Conservation (phyloP, 2,888 invertebrate species). For the Andrena flavipes region DNA sequence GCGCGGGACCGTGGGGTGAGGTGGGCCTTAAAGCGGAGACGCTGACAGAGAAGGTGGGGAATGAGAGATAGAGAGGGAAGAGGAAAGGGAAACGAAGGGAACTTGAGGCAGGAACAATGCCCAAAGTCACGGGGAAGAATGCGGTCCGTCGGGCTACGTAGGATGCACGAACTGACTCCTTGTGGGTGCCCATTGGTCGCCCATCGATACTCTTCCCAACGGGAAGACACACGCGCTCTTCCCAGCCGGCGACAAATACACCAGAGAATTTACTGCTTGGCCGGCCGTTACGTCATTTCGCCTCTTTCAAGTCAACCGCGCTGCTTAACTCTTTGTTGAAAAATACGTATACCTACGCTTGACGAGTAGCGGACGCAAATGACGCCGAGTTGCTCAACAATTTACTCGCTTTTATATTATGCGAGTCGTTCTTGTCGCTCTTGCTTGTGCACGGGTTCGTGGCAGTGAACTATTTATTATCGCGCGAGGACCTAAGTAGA, state of each 20-base stretch:
- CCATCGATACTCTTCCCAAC: constrained; percentile 63
- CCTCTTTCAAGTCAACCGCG: constrained; percentile 56
- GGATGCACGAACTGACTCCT: constrained; percentile 65
- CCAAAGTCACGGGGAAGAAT: constrained; percentile 83
- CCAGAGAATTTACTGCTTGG: constrained; percentile 79
- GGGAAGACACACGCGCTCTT: constrained; percentile 61
- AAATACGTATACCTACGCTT: constrained; percentile 3
- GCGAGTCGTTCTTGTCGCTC: too few relatives aligned
- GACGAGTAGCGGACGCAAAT: constrained; percentile 25
- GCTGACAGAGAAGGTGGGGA: constrained; percentile 58
- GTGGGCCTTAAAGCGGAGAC: constrained; percentile 59
- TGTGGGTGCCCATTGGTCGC: constrained; percentile 59
- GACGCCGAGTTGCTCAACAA: constrained; percentile 16
- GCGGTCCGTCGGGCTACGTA: constrained; percentile 83
- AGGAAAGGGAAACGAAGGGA: constrained; percentile 69
- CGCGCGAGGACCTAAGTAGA: too few relatives aligned
- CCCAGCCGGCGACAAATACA: constrained; percentile 78
- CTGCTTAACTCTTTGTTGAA: constrained; percentile 38
- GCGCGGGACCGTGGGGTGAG: constrained; percentile 60
- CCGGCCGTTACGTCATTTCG: constrained; percentile 76
- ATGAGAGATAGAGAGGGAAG: constrained; percentile 59
- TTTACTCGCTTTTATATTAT: not conserved
- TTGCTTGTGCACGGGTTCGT: too few relatives aligned
- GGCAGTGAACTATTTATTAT: too few relatives aligned
- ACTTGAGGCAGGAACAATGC: constrained; percentile 82